Percentiles rank a stretch among this genome's conserved stretches.
phyloP scores from a whole-genome alignment of 1,140 invertebrate species.

The Penaeus vannamei region DNA sequence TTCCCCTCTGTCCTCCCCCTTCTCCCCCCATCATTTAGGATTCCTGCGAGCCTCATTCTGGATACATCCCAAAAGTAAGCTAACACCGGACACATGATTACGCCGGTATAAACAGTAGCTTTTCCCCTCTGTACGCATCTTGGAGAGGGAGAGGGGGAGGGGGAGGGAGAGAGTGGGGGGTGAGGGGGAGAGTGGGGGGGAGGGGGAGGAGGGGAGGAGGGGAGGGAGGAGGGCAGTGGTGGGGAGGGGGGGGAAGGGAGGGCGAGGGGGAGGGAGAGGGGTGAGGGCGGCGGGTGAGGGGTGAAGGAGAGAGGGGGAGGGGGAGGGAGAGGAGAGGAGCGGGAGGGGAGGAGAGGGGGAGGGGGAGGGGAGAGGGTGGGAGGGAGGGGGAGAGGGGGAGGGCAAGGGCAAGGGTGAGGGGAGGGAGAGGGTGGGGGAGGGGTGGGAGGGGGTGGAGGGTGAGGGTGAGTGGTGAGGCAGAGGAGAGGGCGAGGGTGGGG shows the following conservation, averaged over 20 bases:
- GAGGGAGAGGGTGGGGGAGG: not conserved
- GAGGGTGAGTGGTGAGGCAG: not conserved
- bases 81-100: too few relatives aligned
- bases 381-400: not conserved
- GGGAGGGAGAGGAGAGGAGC: not conserved
- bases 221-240: not conserved
- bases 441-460: not conserved
- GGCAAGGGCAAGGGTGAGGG: not conserved
- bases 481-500: not conserved
- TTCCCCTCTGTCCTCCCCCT: too few relatives aligned
- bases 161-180: not conserved
- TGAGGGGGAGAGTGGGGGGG: not conserved
- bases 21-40: too few relatives aligned
- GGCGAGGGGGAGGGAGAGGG: not conserved
- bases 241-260: not conserved
- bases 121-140: not conserved
- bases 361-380: not conserved
- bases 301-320: not conserved
- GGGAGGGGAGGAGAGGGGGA: not conserved
- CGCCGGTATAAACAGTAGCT: too few relatives aligned
- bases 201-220: not conserved
- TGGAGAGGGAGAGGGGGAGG: conserved; percentile 1
- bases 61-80: too few relatives aligned
- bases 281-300: not conserved
- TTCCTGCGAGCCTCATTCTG: too few relatives aligned